Percentiles rank a stretch among this genome's conserved stretches.
Evolutionary conservation across 2,113 vertebrate species (phyloP).

Genomic region (Eupsittula cactorum): DNA sequence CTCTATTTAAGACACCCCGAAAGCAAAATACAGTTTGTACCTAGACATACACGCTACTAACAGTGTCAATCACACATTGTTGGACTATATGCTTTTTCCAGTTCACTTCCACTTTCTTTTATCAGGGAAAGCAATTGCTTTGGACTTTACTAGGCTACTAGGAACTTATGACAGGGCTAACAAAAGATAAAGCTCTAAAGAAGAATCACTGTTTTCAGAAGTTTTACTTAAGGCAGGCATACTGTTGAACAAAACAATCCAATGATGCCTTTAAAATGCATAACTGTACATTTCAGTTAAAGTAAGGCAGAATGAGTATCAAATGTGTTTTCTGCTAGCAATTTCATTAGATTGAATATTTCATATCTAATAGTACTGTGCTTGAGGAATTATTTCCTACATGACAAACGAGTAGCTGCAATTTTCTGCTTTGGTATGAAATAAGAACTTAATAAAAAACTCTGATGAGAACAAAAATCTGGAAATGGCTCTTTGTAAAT

Average conservation of each 20-base stretch:
- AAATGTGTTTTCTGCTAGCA: not conserved
- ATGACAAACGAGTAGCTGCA: not conserved
- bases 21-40: not conserved
- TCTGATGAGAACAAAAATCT: slow-evolving; percentile 19
- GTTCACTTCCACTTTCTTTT: slow-evolving; percentile 3
- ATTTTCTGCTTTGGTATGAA: slow-evolving; percentile 14
- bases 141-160: slow-evolving; percentile 36
- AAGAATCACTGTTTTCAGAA: not conserved
- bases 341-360: not conserved
- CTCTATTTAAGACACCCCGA: not conserved
- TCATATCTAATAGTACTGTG: not conserved
- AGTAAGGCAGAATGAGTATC: not conserved
- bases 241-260: not conserved
- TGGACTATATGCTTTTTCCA: not conserved
- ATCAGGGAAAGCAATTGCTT: slow-evolving; percentile 36
- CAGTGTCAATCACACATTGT: not conserved
- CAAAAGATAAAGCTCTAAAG: slow-evolving; percentile 39
- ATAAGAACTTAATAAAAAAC: slow-evolving; percentile 14
- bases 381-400: not conserved
- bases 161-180: slow-evolving; percentile 7
- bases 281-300: not conserved
- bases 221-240: not conserved
- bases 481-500: slow-evolving; percentile 23
- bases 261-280: not conserved
- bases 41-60: not conserved